Evolutionary conservation across 2,888 invertebrate species (phyloP), one percentile per base, ranked within the genome.

Genomic region (Oligia fasciuncula): DNA sequence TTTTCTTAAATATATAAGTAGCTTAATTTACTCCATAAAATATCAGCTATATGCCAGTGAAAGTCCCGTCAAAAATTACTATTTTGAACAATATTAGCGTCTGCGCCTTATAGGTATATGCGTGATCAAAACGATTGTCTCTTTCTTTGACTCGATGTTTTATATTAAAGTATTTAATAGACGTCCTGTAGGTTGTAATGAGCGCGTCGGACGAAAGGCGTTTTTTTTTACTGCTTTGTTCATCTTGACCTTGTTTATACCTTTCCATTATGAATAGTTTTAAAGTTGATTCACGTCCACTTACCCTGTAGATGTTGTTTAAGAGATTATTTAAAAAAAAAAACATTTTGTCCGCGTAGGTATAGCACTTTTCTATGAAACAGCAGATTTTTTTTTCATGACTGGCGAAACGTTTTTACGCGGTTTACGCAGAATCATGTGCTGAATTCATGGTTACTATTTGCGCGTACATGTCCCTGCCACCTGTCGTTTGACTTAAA

Each of bases 111-210:
- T 9, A 40, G 29, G 29, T 29, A 29, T 29, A 65, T 40, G 57
- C 23, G 11, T 11, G 14, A 78, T 40, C 4, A 3, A 14, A n/a
- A 35, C 19, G n/a, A 49, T 40, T 13, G 19, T 43, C 46, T 63
- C 72, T 79, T 29, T 73, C 79, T 80, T 40, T 29, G 40, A 57
- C 9, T 40, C 63, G 35, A 71, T 79, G 72, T 70, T 79, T 69
- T 11, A 43, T 80, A 46, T 13, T 35, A 17, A 71, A 14, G 6
- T 66, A 57, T 57, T 65, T 57, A 57, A 73, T 81, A 60, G 19
- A 62, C 14, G 54, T 65, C 17, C 46, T 72, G 46, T 57, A 81
- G 73, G 23, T 68, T 78, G 23, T 79, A 57, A 49, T 73, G 29
- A 81, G 73, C 49, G 73, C 49, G 75, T 60, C 5, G n/a, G 63